Base-by-base conservation (phyloP, 2,888 invertebrate genomes). In the Elysia crispata region DNA sequence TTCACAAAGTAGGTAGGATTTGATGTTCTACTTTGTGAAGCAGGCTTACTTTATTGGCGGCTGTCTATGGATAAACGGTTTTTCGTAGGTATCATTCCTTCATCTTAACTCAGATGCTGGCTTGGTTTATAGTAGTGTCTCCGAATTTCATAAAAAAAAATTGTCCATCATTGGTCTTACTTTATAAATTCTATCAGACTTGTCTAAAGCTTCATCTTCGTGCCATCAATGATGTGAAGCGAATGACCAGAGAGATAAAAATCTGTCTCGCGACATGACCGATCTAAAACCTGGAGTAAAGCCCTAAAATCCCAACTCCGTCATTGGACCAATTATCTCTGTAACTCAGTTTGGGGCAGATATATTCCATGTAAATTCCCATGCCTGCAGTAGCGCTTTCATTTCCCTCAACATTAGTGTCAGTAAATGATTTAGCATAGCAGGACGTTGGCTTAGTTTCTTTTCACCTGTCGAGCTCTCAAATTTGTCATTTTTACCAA, bases 341-440 rank as follows among this genome's bases (percentile, higher is more conserved):
- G 60, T 83, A 83, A 28, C 79, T 62, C 25, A 67, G 74, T 70
- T 83, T 83, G 23, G 79, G 41, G 62, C 83, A 54, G 30, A 76
- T 41, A 74, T 76, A 54, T 66, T 83, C 83, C 83, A 83, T 83
- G 11, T 69, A 31, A 62, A 49, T 69, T 60, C 77, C 18, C 20
- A 74, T 60, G 30, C 83, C 77, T 57, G 83, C 30, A 57, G 83
- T 76, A 62, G 82, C 82, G 80, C 80, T 83, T 73, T 80, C 31
- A n/a, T n/a, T n/a, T 64, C 83, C 82, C 49, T 30, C 66, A 64
- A 60, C 67, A 49, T 54, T 18, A 54, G 77, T 28, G 25, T 77
- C 60, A 28, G 15, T 50, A 67, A 54, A 78, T 49, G 60, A 69
- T 60, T 78, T 25, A 41, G 77, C 69, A 64, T 81, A 81, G 57